These are phyloP conservation scores for Scaeva pyrastri DNA, from an alignment of 2,888 invertebrate species.

Conservation along the genomic window DNA sequence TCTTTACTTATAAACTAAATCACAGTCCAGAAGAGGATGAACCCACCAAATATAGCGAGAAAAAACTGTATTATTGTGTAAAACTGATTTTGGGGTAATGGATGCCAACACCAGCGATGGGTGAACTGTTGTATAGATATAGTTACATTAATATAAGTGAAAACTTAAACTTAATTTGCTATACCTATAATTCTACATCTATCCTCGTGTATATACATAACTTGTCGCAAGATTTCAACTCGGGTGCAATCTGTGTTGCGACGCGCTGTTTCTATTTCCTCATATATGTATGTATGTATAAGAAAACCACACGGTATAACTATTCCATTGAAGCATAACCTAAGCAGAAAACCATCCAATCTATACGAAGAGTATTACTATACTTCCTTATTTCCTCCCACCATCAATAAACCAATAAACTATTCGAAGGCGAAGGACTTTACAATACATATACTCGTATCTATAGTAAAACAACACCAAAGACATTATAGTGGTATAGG, in stretches of 20 bases:
- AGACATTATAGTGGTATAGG: too few species aligned
- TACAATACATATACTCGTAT: background rate
- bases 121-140: slow-evolving; percentile 17
- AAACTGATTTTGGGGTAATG: slow-evolving; percentile 39
- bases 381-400: slow-evolving; percentile 2
- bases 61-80: slow-evolving; percentile 61
- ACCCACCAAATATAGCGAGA: slow-evolving; percentile 5
- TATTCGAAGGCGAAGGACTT: slow-evolving; percentile 22
- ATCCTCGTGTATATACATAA: background rate
- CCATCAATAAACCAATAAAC: slow-evolving; percentile 13
- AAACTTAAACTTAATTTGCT: slow-evolving; percentile 60
- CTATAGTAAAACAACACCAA: too few species aligned
- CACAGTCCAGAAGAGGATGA: background rate
- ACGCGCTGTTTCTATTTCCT: background rate
- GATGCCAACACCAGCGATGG: background rate
- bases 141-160: slow-evolving; percentile 57
- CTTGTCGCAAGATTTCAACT: slow-evolving; percentile 41
- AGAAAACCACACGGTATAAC: slow-evolving; percentile 63
- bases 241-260: slow-evolving; percentile 68
- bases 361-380: slow-evolving; percentile 33
- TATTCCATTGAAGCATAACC: slow-evolving; percentile 67
- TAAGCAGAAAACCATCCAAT: slow-evolving; percentile 51
- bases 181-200: background rate
- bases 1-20: background rate
- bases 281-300: slow-evolving; percentile 8